Evolutionary conservation across 1,140 invertebrate species (phyloP).

Genomic region (Meloidogyne hapla): DNA sequence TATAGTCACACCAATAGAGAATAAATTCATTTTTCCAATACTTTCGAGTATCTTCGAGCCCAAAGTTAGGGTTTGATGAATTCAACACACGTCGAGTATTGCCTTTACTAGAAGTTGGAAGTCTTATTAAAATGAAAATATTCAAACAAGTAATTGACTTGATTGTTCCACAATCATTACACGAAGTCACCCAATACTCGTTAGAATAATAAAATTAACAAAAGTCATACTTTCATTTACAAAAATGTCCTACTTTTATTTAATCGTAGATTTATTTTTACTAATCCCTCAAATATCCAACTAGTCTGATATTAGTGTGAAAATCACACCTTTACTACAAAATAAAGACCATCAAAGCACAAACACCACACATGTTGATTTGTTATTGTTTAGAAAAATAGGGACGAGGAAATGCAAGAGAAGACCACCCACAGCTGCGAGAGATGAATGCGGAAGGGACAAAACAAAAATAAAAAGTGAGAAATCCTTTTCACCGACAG

Average conservation of each 20-base stretch:
- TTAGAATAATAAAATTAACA: background rate
- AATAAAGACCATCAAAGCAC: background rate
- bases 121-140: background rate
- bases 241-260: background rate
- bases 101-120: too few species aligned
- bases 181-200: background rate
- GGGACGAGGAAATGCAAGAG: background rate
- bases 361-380: background rate
- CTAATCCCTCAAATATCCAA: too few species aligned
- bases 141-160: background rate
- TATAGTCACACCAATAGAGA: too few species aligned
- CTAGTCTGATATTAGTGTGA: background rate
- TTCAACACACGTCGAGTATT: too few species aligned
- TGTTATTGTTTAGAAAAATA: background rate
- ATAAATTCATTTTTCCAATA: too few species aligned
- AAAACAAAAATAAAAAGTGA: background rate
- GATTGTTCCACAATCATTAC: background rate
- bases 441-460: background rate
- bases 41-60: too few species aligned
- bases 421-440: background rate
- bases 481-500: background rate
- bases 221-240: background rate
- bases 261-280: too few species aligned
- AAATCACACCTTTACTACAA: background rate
- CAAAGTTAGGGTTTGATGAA: too few species aligned